Evolutionary conservation across 1,140 invertebrate species (phyloP), one percentile per base, ranked within the genome.

Genomic region (Drosophila nigrodunni): DNA sequence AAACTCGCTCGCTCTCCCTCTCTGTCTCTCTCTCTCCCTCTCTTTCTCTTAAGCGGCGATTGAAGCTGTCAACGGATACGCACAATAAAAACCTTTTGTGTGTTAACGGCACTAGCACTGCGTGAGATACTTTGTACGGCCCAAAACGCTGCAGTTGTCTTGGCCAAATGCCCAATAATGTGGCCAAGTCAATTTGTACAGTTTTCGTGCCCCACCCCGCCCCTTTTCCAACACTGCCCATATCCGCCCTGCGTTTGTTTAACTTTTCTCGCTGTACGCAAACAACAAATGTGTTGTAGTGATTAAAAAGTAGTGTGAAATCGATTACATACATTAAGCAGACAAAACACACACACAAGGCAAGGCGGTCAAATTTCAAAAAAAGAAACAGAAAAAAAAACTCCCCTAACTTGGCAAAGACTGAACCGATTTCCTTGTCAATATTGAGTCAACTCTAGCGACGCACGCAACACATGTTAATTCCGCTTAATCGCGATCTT

Each of bases 231-330:
- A 30, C 44, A 37, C 69, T 37, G n/a, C 8, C n/a, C n/a, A n/a
- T 41, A 30, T 47, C 37, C 37, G 47, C 49, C 50, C n/a, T 13
- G 25, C 41, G 49, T 77, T 80, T 88, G 80, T 88, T 88, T 88
- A 82, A 83, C 83, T 89, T 83, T 87, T 88, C 83, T 83, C 83
- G 83, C 77, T 80, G 77, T 78, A 77, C 66, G 85, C 83, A 88
- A 88, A 88, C 83, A 88, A 88, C 74, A 72, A 83, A 83, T 89
- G 85, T 74, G 83, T 88, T 83, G 85, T 89, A 74, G 83, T 88
- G 85, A 88, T 88, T 88, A 88, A 88, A 88, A 88, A 88, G 77
- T 88, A 88, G 85, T 88, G 83, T 88, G 83, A 88, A 88, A 88
- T 88, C 83, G 85, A 88, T 88, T 88, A 88, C 72, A 70, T 74